Evolutionary conservation across 2,113 vertebrate genomes (phyloP).

Genomic region (Myiopsitta monachus): DNA sequence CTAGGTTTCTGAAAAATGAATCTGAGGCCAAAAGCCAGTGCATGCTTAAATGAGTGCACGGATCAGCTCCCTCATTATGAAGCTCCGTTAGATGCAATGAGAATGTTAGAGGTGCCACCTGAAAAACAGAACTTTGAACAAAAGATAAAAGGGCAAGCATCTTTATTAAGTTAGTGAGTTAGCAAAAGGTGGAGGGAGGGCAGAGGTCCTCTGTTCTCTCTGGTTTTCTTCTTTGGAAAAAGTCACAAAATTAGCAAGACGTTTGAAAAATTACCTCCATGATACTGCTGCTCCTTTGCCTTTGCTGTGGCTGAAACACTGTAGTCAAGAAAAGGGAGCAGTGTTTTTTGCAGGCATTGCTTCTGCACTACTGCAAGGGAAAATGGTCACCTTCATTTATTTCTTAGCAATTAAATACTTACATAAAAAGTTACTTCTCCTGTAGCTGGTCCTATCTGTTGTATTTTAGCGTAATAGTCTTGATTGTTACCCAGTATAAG

Average conservation of each 20-base stretch:
- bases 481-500: background rate
- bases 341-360: background rate
- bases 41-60: background rate
- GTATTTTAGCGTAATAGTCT: background rate
- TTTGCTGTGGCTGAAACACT: background rate
- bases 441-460: background rate
- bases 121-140: background rate
- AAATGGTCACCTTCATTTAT: background rate
- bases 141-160: background rate
- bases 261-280: background rate
- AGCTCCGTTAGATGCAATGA: background rate
- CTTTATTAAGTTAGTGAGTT: background rate
- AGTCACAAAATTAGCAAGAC: background rate
- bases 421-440: background rate
- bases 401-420: background rate
- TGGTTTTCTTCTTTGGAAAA: background rate
- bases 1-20: background rate
- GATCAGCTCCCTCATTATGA: background rate
- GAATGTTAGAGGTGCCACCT: background rate
- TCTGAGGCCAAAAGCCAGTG: background rate
- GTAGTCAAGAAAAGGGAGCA: background rate
- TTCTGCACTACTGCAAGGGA: background rate
- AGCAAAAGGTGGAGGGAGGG: background rate
- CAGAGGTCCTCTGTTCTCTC: background rate
- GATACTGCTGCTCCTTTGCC: background rate